phyloP scores from a whole-genome alignment of 2,113 vertebrate species.

The Pangasianodon hypophthalmus region DNA sequence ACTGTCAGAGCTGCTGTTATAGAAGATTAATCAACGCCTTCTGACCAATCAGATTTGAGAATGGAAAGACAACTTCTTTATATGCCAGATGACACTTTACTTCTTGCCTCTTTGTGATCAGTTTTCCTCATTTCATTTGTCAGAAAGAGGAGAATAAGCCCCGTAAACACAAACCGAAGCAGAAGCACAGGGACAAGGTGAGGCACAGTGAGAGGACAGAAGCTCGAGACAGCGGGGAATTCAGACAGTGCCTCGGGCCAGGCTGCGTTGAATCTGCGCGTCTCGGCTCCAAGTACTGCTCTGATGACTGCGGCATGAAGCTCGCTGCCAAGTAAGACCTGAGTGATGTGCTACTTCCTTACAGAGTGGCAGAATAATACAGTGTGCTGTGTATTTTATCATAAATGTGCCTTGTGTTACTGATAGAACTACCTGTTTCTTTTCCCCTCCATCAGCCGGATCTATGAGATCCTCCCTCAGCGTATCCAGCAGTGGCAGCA shows the following conservation, averaged over 20 bases:
- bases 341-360: neutral
- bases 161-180: conserved; percentile 88
- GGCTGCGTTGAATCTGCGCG: conserved; percentile 81
- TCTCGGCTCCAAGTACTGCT: conserved; percentile 86
- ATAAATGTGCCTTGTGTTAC: neutral
- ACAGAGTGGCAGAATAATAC: neutral
- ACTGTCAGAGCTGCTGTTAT: neutral
- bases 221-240: conserved; percentile 66
- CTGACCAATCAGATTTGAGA: neutral
- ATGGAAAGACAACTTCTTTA: neutral
- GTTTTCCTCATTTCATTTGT: neutral
- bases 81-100: too few relatives aligned
- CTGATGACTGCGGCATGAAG: conserved; percentile 91
- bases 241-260: conserved; percentile 87
- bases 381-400: neutral
- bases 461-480: conserved; percentile 95
- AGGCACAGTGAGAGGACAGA: conserved; percentile 81
- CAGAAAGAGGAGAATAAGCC: conserved; percentile 82
- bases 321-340: conserved; percentile 86
- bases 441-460: conserved; percentile 74
- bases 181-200: conserved; percentile 85
- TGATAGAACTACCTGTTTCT: neutral
- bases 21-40: neutral
- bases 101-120: neutral
- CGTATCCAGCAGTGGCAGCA: conserved; percentile 97